Conservation (phyloP, 2,888 invertebrate species). For the Phania funesta region DNA sequence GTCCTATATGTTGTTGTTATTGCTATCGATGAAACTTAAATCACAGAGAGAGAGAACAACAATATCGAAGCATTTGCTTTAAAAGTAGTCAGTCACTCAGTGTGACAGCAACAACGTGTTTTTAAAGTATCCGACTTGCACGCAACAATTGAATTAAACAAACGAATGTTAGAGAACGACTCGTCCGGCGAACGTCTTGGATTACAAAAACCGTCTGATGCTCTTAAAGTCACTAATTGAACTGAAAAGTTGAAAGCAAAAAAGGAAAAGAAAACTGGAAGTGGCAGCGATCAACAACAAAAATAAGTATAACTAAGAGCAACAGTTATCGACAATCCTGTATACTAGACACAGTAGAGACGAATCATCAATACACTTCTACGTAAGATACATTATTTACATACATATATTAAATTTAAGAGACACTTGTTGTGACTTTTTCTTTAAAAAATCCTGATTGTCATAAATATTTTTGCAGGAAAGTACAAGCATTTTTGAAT, state of each 20-base stretch:
- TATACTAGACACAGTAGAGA: background rate
- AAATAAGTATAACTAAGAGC: constrained; percentile 25
- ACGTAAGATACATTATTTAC: background rate
- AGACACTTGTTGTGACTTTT: background rate
- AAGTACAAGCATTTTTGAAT: too few relatives aligned
- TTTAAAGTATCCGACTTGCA: constrained; percentile 19
- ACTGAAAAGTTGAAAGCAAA: constrained; percentile 69
- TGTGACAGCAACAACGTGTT: constrained; percentile 48
- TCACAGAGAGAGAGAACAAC: background rate
- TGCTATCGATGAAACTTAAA: constrained; percentile 18
- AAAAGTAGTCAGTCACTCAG: constrained; percentile 29
- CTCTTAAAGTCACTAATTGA: constrained; percentile 72
- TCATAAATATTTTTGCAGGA: too few relatives aligned
- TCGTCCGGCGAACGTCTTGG: constrained; percentile 27
- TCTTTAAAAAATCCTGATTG: too few relatives aligned
- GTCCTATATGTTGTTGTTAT: background rate
- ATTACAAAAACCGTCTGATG: constrained; percentile 57
- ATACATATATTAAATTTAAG: background rate
- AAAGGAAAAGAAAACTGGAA: constrained; percentile 72
- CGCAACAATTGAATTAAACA: constrained; percentile 17
- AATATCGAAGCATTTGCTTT: constrained; percentile 28
- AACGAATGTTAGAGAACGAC: background rate
- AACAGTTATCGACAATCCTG: constrained; percentile 10
- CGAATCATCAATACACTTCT: constrained; percentile 10
- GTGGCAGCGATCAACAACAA: constrained; percentile 51